Evolutionary conservation across 2,888 invertebrate genomes (phyloP), one percentile per base, ranked within the genome.

Genomic region (Coleophora flavipennella): DNA sequence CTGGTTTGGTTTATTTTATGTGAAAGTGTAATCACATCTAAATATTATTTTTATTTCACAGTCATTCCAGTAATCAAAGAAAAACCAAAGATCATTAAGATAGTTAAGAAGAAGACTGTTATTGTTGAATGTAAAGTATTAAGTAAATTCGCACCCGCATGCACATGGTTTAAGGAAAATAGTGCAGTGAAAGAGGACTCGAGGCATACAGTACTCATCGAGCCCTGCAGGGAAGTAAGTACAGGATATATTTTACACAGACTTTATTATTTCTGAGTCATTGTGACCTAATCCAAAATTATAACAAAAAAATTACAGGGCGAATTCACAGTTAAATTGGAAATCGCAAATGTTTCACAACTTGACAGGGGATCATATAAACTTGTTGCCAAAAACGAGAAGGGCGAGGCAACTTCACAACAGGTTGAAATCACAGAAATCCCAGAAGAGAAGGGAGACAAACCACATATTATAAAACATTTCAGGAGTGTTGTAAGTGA

Each of bases 61-160:
- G 93, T 96, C 87, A 92, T 95, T 79, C 95, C 95, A 66, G 95
- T 96, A 59, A 96, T 95, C 62, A 94, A 93, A 83, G 96, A 96
- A 71, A 94, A 93, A 70, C 97, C 97, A 39, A 94, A 90, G 84
- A 92, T 96, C 56, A 92, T 96, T 60, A 94, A 94, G 71, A 92
- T 97, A 62, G 89, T 96, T 55, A 96, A 96, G 75, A 95, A 94
- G 86, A 93, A 92, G 70, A 94, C 95, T 54, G 92, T 98, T 53
- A 90, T 97, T 53, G 94, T 98, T 69, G 96, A 97, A 77, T 96
- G 97, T 73, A 91, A 92, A 68, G 95, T 98, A 45, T 91, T 95
- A 68, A 96, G 96, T 56, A 94, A 95, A 80, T 96, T 96, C 66
- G 92, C 94, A 58, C 98, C 98, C 8, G 90, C 93, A 49, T 94